Evolutionary conservation across 2,113 vertebrate genomes (phyloP).

Genomic region (Candoia aspera): DNA sequence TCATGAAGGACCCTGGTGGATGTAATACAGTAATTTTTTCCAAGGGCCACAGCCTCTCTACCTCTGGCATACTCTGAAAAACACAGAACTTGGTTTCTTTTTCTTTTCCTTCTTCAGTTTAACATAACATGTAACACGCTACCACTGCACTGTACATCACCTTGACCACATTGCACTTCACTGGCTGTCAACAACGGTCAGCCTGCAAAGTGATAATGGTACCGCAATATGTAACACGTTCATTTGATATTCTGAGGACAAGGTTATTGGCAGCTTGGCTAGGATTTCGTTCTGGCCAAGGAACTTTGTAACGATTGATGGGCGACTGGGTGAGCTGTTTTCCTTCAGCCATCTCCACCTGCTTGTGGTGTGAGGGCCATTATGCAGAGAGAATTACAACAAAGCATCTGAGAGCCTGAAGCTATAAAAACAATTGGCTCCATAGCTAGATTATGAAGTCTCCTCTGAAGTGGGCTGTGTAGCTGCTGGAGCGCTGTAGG

Average conservation of each 20-base stretch:
- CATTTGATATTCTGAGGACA: background rate
- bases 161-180: background rate
- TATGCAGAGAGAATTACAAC: background rate
- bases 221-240: background rate
- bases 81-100: background rate
- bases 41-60: background rate
- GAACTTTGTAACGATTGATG: background rate
- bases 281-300: background rate
- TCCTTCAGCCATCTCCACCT: background rate
- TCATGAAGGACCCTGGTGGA: background rate
- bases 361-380: background rate
- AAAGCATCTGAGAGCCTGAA: background rate
- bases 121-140: background rate
- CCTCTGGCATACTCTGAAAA: background rate
- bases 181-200: background rate
- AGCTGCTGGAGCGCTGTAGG: conserved; percentile 24
- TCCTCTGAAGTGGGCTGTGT: conserved; percentile 27
- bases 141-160: background rate
- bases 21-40: background rate
- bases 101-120: background rate
- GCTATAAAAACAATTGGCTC: background rate
- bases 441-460: background rate
- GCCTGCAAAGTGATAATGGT: background rate
- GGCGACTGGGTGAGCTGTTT: background rate
- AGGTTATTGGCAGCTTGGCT: background rate